Conservation (phyloP, 1,140 invertebrate genomes). For the Brachystomella parvula region DNA sequence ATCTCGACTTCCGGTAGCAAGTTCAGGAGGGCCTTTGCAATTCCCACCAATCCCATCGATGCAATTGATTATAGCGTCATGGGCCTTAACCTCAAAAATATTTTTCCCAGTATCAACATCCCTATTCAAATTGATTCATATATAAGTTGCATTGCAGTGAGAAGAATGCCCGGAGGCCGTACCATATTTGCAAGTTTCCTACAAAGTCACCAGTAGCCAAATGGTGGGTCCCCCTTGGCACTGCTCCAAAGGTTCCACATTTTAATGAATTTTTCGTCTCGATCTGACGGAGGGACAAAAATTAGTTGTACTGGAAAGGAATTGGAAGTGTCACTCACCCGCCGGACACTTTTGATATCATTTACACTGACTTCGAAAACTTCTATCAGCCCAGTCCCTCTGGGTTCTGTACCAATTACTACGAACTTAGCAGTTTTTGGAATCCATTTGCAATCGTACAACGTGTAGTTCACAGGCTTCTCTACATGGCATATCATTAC, state of each 20-base stretch:
- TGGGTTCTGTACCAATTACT: conserved; percentile 71
- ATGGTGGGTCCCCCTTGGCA: conserved; percentile 63
- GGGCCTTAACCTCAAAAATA: conserved; percentile 73
- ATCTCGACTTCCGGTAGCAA: conserved; percentile 87
- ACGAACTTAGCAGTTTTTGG: conserved; percentile 86
- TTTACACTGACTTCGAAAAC: conserved; percentile 73
- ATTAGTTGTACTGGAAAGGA: background rate
- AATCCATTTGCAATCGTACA: conserved; percentile 92
- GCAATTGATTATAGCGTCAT: conserved; percentile 79
- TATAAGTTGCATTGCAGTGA: background rate
- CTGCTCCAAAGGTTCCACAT: conserved; percentile 86
- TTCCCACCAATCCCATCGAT: conserved; percentile 84
- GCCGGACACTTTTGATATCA: conserved; percentile 61
- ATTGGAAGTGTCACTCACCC: conserved; percentile 42
- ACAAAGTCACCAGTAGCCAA: conserved; percentile 87
- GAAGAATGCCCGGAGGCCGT: conserved; percentile 37
- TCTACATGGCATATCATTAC: conserved; percentile 83
- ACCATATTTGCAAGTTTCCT: conserved; percentile 77
- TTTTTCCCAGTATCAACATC: conserved; percentile 66
- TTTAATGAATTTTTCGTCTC: conserved; percentile 76
- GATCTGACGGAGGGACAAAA: conserved; percentile 43
- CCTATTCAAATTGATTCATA: conserved; percentile 48
- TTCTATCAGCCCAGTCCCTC: conserved; percentile 74
- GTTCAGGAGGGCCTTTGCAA: conserved; percentile 83
- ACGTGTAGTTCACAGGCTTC: conserved; percentile 70